Evolutionary conservation across 2,888 invertebrate species (phyloP).

Genomic region (Hypolimnas misippus): DNA sequence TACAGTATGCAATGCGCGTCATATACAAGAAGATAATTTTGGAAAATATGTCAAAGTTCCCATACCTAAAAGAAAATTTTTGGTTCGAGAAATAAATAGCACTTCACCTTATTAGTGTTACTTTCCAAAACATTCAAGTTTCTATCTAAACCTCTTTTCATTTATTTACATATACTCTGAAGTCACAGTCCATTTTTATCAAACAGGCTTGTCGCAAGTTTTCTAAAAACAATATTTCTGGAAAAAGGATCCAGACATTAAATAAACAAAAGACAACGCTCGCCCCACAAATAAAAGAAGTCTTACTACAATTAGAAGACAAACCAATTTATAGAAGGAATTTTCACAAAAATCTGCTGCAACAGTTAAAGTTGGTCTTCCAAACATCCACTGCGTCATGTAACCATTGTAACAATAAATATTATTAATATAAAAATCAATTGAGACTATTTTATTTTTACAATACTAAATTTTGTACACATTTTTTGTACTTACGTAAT

Average conservation of each 20-base stretch:
- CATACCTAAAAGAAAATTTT: slow-evolving; percentile 61
- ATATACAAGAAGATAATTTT: slow-evolving; percentile 39
- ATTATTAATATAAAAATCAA: not conserved
- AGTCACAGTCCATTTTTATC: slow-evolving; percentile 15
- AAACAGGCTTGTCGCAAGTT: slow-evolving; percentile 25
- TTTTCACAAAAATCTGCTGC: slow-evolving; percentile 41
- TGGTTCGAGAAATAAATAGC: slow-evolving; percentile 58
- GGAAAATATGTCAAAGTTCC: slow-evolving; percentile 57
- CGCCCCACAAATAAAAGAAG: slow-evolving; percentile 54
- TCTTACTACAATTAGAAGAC: slow-evolving; percentile 55
- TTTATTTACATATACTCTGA: not conserved
- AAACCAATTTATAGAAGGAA: slow-evolving; percentile 51
- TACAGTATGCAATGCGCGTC: slow-evolving; percentile 30
- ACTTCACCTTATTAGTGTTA: slow-evolving; percentile 59
- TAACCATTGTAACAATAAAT: slow-evolving; percentile 46
- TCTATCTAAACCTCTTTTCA: not conserved
- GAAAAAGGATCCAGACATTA: not conserved
- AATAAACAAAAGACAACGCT: slow-evolving; percentile 44
- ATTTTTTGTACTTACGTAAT: not conserved
- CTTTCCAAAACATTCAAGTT: not conserved
- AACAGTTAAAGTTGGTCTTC: slow-evolving; percentile 56
- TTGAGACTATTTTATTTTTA: not conserved
- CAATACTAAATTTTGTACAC: not conserved
- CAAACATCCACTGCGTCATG: slow-evolving; percentile 49
- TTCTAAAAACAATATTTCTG: slow-evolving; percentile 1